Evolutionary conservation across 2,113 vertebrate species (phyloP).

Genomic region (Meriones unguiculatus): DNA sequence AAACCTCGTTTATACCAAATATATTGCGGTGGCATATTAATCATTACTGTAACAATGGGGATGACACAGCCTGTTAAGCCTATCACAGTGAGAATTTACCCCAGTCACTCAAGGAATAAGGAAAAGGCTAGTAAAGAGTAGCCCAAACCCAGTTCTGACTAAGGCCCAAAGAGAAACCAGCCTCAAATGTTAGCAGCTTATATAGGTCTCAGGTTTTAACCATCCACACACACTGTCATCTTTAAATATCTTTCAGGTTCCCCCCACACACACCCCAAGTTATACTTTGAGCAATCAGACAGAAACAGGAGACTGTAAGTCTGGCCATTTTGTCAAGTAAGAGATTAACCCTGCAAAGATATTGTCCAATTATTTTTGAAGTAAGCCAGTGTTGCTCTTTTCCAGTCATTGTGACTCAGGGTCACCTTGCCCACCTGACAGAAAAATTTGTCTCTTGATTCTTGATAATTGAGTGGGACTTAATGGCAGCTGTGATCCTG

Average conservation of each 20-base stretch:
- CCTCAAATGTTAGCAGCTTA: not conserved
- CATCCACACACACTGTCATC: not conserved
- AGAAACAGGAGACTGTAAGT: not conserved
- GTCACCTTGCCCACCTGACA: not conserved
- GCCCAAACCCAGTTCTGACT: not conserved
- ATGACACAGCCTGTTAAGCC: not conserved
- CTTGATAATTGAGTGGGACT: not conserved
- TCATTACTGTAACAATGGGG: too few relatives aligned
- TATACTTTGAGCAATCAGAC: not conserved
- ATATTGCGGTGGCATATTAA: too few relatives aligned
- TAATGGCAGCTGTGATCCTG: not conserved
- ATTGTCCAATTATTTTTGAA: not conserved
- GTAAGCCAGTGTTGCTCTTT: not conserved
- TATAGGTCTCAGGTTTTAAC: not conserved
- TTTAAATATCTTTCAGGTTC: not conserved
- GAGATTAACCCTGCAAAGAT: not conserved
- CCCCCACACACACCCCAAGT: too few relatives aligned
- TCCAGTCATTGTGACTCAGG: not conserved
- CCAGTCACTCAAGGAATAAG: not conserved
- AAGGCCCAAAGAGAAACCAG: not conserved
- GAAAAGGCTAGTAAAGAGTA: not conserved
- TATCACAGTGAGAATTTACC: not conserved
- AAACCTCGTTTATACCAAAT: too few relatives aligned
- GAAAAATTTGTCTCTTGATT: not conserved
- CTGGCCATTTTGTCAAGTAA: not conserved